These are phyloP conservation scores for Desmophyllum pertusum DNA, from an alignment of 92 coral and sea anemone species.

Conservation along the genomic window DNA sequence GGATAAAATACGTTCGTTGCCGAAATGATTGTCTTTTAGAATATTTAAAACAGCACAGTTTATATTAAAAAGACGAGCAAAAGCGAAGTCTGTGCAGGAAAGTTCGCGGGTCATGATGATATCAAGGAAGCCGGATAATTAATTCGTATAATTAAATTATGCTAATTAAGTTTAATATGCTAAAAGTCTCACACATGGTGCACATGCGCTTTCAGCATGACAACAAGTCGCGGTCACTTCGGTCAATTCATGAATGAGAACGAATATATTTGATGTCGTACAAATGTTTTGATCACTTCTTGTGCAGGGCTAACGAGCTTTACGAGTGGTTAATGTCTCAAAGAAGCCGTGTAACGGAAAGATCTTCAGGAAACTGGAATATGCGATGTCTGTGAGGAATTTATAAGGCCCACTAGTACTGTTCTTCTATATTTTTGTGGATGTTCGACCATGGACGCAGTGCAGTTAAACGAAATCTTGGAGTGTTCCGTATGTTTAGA, in stretches of 20 bases:
- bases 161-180: neutral
- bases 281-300: conserved; percentile 6
- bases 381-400: neutral
- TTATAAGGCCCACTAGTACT: neutral
- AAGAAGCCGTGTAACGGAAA: neutral
- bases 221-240: conserved; percentile 20
- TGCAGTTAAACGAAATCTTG: conserved; percentile 82
- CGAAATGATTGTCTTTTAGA: neutral
- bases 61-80: neutral
- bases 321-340: neutral
- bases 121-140: conserved; percentile 3
- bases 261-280: neutral
- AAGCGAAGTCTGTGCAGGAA: neutral
- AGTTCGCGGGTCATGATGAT: too few species aligned
- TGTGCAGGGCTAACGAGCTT: neutral
- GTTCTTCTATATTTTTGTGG: neutral
- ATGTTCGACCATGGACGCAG: conserved; percentile 66
- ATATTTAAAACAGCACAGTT: neutral
- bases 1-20: neutral
- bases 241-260: conserved; percentile 7
- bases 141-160: conserved; percentile 12
- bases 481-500: conserved; percentile 97
- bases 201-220: conserved; percentile 40
- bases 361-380: neutral
- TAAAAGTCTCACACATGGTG: neutral